phyloP scores from a whole-genome alignment of 2,113 vertebrate species.

The Ascaphus truei region DNA sequence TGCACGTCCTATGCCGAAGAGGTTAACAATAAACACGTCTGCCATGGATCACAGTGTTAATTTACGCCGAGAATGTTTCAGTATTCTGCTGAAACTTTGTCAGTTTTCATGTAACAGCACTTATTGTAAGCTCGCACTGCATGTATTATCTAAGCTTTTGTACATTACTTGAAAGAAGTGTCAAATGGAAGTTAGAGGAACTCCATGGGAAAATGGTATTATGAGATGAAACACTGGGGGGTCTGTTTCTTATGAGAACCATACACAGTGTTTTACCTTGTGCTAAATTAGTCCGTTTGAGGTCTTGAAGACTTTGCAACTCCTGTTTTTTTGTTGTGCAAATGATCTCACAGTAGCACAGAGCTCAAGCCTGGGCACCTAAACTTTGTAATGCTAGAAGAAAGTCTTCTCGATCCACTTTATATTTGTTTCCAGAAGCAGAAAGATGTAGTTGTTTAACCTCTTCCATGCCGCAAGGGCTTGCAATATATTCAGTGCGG shows the following conservation, averaged over 20 bases:
- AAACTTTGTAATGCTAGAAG: constrained; percentile 4
- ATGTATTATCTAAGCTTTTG: constrained; percentile 14
- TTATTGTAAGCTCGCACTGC: constrained; percentile 1
- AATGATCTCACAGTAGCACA: constrained; percentile 19
- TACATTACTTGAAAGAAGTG: not conserved
- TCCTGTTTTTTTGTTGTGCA: constrained; percentile 1
- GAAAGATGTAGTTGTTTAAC: constrained; percentile 7
- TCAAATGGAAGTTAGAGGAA: not conserved
- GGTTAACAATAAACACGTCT: not conserved
- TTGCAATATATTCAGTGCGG: not conserved
- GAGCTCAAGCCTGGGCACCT: not conserved
- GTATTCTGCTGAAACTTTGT: not conserved
- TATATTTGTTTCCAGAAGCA: not conserved
- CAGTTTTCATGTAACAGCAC: not conserved
- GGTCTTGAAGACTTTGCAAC: not conserved
- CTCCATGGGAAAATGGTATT: constrained; percentile 29
- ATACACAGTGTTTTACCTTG: constrained; percentile 1
- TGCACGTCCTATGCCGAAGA: not conserved
- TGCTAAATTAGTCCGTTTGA: not conserved
- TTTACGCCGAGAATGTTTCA: not conserved
- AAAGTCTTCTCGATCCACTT: too few species aligned
- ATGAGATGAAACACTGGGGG: not conserved
- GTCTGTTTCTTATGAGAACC: constrained; percentile 12
- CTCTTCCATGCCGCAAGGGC: not conserved
- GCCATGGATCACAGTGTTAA: not conserved